These are phyloP conservation scores for Caloenas nicobarica DNA, from an alignment of 2,113 vertebrate species.

Conservation along the genomic window DNA sequence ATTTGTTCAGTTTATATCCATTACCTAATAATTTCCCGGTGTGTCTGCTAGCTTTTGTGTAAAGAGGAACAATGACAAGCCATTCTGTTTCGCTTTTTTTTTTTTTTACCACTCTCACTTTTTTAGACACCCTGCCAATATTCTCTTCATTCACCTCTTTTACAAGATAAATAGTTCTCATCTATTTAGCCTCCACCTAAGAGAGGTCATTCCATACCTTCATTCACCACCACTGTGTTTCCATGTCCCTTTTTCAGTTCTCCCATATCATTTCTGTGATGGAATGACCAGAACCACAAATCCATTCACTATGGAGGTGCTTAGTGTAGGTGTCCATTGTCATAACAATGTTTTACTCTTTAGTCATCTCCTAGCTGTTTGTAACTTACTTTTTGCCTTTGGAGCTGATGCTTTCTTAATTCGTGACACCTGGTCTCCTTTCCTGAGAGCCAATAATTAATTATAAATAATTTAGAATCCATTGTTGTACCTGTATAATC, in stretches of 20 bases:
- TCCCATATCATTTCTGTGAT: background rate
- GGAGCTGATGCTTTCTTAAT: background rate
- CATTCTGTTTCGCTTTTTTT: background rate
- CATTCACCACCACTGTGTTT: background rate
- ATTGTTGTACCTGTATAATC: background rate
- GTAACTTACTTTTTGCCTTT: background rate
- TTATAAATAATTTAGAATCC: background rate
- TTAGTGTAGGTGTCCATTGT: background rate
- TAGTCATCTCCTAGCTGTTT: background rate
- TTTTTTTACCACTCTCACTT: accelerated
- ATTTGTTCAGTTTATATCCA: background rate
- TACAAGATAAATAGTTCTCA: background rate
- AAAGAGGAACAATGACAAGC: background rate
- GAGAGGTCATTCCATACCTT: background rate
- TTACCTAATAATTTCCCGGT: background rate
- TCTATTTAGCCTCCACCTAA: background rate
- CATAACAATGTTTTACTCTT: accelerated
- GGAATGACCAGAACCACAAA: background rate
- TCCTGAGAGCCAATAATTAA: background rate
- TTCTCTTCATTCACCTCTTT: background rate
- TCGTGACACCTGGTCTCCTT: background rate
- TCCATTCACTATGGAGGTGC: background rate
- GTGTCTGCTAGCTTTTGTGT: background rate
- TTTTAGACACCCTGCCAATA: background rate
- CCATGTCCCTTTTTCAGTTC: background rate